A percentile compares a stretch with the other conserved stretches of the same genome.
Evolutionary conservation across 1,140 invertebrate genomes (phyloP).

Genomic region (Drosophila punjabiensis): DNA sequence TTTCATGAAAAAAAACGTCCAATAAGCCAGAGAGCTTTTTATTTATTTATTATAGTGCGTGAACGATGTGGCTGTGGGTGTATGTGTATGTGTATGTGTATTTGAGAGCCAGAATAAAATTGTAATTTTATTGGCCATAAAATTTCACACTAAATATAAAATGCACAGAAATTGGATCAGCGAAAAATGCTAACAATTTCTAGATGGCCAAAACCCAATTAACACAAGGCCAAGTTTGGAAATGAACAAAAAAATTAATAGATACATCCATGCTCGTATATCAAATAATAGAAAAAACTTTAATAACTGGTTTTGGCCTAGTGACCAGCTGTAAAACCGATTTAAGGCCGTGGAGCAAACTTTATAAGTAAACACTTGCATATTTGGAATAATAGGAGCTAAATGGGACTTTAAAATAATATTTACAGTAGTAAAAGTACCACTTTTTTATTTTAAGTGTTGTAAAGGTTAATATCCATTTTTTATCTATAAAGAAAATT

Average conservation of each 20-base stretch:
- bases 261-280: not conserved
- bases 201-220: not conserved
- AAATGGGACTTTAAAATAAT: not conserved
- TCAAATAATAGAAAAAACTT: slow-evolving; percentile 38
- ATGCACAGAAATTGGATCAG: slow-evolving; percentile 25
- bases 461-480: too few relatives aligned
- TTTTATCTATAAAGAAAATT: too few relatives aligned
- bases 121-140: slow-evolving; percentile 54
- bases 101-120: slow-evolving; percentile 24
- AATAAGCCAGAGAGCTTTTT: slow-evolving; percentile 52
- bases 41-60: slow-evolving; percentile 48
- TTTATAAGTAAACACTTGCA: not conserved
- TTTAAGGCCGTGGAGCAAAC: not conserved
- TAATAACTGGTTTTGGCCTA: slow-evolving; percentile 38
- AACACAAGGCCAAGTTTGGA: slow-evolving; percentile 16
- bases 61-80: slow-evolving; percentile 20
- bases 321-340: slow-evolving; percentile 15
- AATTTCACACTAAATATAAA: slow-evolving; percentile 40
- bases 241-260: not conserved
- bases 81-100: slow-evolving; percentile 1
- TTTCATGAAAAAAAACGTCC: slow-evolving; percentile 47
- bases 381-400: not conserved
- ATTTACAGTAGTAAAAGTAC: not conserved
- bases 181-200: slow-evolving; percentile 30
- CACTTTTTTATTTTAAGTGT: not conserved